These are phyloP conservation scores for Cataglyphis cursor DNA, from an alignment of 2,888 invertebrate genomes.

Conservation along the genomic window DNA sequence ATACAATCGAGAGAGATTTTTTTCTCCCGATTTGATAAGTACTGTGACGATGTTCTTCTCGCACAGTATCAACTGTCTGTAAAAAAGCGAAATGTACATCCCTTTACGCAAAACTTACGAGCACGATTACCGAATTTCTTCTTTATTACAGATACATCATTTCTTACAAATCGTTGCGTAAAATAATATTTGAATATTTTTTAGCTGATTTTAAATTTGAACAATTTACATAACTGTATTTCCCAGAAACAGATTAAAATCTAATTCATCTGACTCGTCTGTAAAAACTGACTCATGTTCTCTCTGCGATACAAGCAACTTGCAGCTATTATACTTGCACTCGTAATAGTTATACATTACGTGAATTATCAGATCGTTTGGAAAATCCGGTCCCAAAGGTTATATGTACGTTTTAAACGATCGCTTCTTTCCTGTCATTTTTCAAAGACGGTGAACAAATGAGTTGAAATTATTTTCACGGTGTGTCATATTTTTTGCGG, in stretches of 20 bases:
- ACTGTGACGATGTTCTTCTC: neutral
- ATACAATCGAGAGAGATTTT: neutral
- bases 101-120: neutral
- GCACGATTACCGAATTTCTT: neutral
- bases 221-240: neutral
- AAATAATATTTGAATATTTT: slow-evolving; percentile 10
- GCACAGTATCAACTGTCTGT: slow-evolving; percentile 32
- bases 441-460: neutral
- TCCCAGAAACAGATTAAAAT: slow-evolving; percentile 12
- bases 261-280: slow-evolving; percentile 6
- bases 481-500: slow-evolving; percentile 67
- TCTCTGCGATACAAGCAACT: neutral
- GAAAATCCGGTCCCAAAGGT: neutral
- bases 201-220: slow-evolving; percentile 2
- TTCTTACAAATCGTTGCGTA: neutral
- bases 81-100: neutral
- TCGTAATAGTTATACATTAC: slow-evolving; percentile 8
- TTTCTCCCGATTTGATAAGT: slow-evolving; percentile 40
- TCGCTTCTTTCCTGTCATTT: neutral
- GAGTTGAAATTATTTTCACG: slow-evolving; percentile 34
- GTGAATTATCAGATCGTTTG: slow-evolving; percentile 7
- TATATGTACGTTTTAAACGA: neutral
- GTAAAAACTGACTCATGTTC: slow-evolving; percentile 12
- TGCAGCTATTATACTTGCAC: neutral
- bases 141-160: neutral